Conservation (phyloP, 2,113 vertebrate genomes). For the Ia io region DNA sequence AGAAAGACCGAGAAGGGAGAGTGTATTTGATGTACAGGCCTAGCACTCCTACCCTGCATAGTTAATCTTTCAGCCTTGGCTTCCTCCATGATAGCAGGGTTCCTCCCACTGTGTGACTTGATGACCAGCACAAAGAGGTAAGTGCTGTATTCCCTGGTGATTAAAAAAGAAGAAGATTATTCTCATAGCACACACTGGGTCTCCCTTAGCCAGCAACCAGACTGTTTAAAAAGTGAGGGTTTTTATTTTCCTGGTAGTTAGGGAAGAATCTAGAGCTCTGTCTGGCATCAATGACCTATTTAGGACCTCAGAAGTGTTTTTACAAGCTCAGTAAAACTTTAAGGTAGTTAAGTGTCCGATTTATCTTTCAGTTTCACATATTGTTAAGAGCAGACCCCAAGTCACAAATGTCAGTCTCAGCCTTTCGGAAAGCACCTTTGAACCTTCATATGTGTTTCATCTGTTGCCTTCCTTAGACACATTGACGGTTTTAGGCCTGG, state of each 20-base stretch:
- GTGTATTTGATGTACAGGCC: background rate
- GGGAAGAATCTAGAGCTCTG: background rate
- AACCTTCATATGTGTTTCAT: background rate
- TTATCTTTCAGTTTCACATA: constrained; percentile 33
- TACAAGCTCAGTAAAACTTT: constrained; percentile 48
- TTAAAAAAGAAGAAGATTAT: background rate
- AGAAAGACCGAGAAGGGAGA: background rate
- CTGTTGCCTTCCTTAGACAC: background rate
- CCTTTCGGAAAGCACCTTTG: background rate
- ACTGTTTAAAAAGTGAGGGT: constrained; percentile 7
- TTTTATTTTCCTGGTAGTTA: background rate
- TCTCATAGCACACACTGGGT: background rate
- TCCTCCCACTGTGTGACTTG: background rate
- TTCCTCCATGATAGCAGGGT: background rate
- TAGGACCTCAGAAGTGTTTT: constrained; percentile 38
- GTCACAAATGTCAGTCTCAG: background rate
- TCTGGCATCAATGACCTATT: background rate
- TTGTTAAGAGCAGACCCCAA: background rate
- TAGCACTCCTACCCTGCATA: background rate
- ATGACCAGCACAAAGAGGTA: background rate
- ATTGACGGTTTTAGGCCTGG: accelerated
- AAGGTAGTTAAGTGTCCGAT: constrained; percentile 21
- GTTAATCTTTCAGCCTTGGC: background rate
- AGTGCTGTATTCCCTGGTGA: background rate
- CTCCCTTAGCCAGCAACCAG: background rate